These are phyloP conservation scores for Anarsia innoxiella DNA, from an alignment of 2,888 invertebrate genomes.

Conservation along the genomic window DNA sequence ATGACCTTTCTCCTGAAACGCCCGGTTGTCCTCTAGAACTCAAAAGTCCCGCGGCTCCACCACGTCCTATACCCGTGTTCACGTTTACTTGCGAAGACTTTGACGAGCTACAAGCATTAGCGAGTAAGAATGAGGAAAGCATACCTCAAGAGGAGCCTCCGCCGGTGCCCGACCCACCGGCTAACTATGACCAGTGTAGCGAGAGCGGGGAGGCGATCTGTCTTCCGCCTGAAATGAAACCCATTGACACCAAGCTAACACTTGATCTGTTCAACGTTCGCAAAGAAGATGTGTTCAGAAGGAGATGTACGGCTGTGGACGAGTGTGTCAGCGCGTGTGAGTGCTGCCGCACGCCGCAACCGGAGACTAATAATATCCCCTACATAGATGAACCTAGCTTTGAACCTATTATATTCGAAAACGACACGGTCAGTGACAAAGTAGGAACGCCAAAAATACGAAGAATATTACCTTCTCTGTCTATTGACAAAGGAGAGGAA, in stretches of 20 bases:
- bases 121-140: slow-evolving; percentile 31
- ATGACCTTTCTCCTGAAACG: slow-evolving; percentile 56
- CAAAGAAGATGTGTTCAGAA: slow-evolving; percentile 36
- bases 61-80: slow-evolving; percentile 55
- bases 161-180: slow-evolving; percentile 40
- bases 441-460: slow-evolving; percentile 58
- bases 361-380: slow-evolving; percentile 57
- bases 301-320: slow-evolving; percentile 52
- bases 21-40: slow-evolving; percentile 56
- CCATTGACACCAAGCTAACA: slow-evolving; percentile 55
- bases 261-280: slow-evolving; percentile 49
- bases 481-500: slow-evolving; percentile 51
- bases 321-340: slow-evolving; percentile 66
- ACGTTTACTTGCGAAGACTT: slow-evolving; percentile 66
- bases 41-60: slow-evolving; percentile 25
- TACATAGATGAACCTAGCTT: slow-evolving; percentile 64
- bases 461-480: slow-evolving; percentile 59
- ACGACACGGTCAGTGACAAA: slow-evolving; percentile 39
- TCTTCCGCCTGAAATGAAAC: slow-evolving; percentile 59
- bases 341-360: slow-evolving; percentile 64
- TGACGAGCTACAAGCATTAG: slow-evolving; percentile 42
- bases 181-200: slow-evolving; percentile 43
- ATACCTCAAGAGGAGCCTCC: slow-evolving; percentile 35
- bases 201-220: slow-evolving; percentile 46
- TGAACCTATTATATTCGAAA: slow-evolving; percentile 65